Evolutionary conservation across 2,113 vertebrate species (phyloP).

Genomic region (Montifringilla adamsi): DNA sequence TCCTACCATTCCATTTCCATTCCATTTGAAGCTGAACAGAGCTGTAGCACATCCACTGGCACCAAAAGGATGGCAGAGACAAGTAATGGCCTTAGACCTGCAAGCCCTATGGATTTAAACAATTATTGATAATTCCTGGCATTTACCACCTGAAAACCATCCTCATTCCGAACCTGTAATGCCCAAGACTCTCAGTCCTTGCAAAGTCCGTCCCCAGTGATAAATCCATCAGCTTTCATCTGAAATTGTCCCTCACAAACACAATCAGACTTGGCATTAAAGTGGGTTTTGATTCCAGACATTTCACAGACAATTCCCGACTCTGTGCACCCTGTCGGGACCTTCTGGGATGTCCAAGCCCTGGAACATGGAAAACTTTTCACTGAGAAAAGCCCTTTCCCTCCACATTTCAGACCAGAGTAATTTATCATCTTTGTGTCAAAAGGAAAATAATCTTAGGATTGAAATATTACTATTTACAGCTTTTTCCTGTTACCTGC

Average conservation of each 20-base stretch:
- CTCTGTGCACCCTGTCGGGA: background rate
- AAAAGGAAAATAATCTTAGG: background rate
- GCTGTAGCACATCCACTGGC: background rate
- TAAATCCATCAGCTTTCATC: background rate
- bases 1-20: fast-evolving
- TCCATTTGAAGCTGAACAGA: background rate
- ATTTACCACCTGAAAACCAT: background rate
- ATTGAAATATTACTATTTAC: background rate
- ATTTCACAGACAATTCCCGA: background rate
- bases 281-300: background rate
- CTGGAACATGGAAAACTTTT: background rate
- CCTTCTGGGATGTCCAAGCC: background rate
- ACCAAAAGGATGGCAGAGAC: background rate
- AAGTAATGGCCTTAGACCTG: fast-evolving
- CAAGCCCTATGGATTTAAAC: background rate
- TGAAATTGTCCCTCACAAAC: background rate
- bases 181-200: background rate
- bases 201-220: background rate
- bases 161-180: background rate
- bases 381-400: background rate
- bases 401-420: background rate
- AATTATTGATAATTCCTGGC: background rate
- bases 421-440: background rate
- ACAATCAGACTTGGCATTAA: background rate
- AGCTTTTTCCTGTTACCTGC: background rate